Conservation (phyloP, 1,140 invertebrate genomes). For the Trichoplusia ni region DNA sequence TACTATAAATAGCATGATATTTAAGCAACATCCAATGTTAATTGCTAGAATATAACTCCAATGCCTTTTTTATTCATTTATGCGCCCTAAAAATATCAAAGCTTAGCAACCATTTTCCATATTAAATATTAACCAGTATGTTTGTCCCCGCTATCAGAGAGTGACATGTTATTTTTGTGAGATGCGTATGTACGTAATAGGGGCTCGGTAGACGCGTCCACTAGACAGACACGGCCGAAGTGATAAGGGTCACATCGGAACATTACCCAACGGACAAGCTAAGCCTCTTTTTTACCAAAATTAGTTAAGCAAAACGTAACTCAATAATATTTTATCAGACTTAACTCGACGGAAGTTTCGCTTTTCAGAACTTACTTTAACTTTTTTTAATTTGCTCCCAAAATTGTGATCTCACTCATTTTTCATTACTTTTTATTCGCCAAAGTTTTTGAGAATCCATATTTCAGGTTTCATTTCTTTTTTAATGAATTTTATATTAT, state of each 20-base stretch:
- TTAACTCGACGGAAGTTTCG: slow-evolving; percentile 1
- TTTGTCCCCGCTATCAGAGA: slow-evolving; percentile 9
- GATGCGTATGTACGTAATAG: slow-evolving; percentile 30
- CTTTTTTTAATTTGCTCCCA: slow-evolving; percentile 20
- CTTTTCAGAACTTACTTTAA: slow-evolving; percentile 15
- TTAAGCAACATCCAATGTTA: too few relatives aligned
- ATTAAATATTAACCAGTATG: slow-evolving; percentile 12
- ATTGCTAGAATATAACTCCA: too few relatives aligned
- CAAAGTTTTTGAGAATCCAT: background rate
- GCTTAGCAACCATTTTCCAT: background rate
- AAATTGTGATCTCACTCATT: slow-evolving; percentile 3
- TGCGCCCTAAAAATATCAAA: slow-evolving; percentile 11
- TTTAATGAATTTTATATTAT: slow-evolving; percentile 5
- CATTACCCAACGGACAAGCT: slow-evolving; percentile 33
- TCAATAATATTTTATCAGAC: slow-evolving; percentile 1
- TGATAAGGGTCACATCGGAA: slow-evolving; percentile 57
- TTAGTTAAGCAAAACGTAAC: slow-evolving; percentile 23
- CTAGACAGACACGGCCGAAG: slow-evolving; percentile 43
- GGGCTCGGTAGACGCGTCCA: slow-evolving; percentile 16
- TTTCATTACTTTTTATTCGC: slow-evolving; percentile 17
- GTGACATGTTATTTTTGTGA: slow-evolving; percentile 24
- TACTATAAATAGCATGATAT: too few relatives aligned
- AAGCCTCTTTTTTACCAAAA: slow-evolving; percentile 28
- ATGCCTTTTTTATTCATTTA: background rate
- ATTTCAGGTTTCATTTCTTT: slow-evolving; percentile 3